A percentile compares a stretch with the other conserved stretches of the same genome.
Evolutionary conservation across 2,797 vertebrate genomes (phyloP).

Genomic region (Coranthus polyacanthus): DNA sequence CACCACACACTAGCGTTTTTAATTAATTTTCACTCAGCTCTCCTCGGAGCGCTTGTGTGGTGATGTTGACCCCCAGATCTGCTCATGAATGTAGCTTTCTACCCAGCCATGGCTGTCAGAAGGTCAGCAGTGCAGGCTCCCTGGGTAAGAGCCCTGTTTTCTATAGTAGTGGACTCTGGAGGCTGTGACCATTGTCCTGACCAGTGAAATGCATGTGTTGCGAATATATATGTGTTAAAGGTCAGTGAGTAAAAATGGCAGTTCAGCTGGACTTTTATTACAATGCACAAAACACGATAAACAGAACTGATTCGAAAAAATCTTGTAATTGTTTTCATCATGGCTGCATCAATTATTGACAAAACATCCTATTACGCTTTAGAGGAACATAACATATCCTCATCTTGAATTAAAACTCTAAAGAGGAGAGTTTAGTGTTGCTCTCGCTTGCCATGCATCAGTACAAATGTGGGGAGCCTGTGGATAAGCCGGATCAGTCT

Average conservation of each 20-base stretch:
- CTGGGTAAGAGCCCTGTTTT: conserved; percentile 55
- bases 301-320: conserved; percentile 66
- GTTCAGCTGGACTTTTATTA: conserved; percentile 44
- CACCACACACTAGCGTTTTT: conserved; percentile 93
- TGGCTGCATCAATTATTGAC: conserved; percentile 40
- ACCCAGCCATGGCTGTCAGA: conserved; percentile 75
- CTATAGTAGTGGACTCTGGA: conserved; percentile 62
- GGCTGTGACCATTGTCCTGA: conserved; percentile 66
- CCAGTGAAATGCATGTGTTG: conserved; percentile 29
- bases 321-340: too few relatives aligned
- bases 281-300: conserved; percentile 57
- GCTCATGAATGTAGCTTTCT: conserved; percentile 80
- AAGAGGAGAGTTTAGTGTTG: conserved; percentile 27
- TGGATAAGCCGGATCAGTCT: conserved; percentile 74
- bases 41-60: conserved; percentile 86
- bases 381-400: conserved; percentile 35
- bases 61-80: conserved; percentile 82
- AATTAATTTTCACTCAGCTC: conserved; percentile 99
- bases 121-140: conserved; percentile 75
- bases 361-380: conserved; percentile 43
- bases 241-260: conserved; percentile 56
- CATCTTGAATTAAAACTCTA: conserved; percentile 36
- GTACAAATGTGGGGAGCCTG: conserved; percentile 53
- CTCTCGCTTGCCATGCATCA: conserved; percentile 34
- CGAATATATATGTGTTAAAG: conserved; percentile 47